Conservation (phyloP, 2,888 invertebrate species). For the Drosophila nr. perissopoda region DNA sequence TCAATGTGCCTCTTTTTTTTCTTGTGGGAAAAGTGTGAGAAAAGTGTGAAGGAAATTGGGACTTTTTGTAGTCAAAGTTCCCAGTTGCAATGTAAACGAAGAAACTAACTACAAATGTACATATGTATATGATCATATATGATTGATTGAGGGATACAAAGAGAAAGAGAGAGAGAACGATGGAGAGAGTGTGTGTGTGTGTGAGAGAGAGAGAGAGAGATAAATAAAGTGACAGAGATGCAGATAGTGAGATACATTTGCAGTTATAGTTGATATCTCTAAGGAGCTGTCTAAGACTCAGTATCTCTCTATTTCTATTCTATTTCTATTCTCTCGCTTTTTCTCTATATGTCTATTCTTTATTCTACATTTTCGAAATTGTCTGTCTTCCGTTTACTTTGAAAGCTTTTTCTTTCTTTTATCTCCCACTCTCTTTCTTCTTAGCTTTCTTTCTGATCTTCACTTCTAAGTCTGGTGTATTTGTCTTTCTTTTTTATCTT, state of each 20-base stretch:
- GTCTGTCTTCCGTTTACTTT: neutral
- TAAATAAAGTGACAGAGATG: neutral
- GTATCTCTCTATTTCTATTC: neutral
- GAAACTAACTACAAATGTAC: neutral
- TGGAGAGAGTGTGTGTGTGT: neutral
- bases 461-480: neutral
- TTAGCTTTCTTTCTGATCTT: neutral
- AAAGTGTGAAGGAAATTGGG: neutral
- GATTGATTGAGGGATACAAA: neutral
- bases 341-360: neutral
- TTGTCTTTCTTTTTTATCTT: neutral
- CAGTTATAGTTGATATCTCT: neutral
- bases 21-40: constrained; percentile 1
- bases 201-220: neutral
- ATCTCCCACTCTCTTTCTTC: neutral
- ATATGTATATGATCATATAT: neutral
- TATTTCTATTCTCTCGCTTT: neutral
- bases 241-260: neutral
- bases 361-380: neutral
- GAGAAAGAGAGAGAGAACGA: neutral
- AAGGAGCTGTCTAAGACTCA: neutral
- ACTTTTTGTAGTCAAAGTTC: neutral
- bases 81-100: neutral
- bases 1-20: constrained; percentile 26
- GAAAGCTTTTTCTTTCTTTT: neutral